These are phyloP conservation scores for Aporophyla lueneburgensis DNA, from an alignment of 2,888 invertebrate species.

Conservation along the genomic window DNA sequence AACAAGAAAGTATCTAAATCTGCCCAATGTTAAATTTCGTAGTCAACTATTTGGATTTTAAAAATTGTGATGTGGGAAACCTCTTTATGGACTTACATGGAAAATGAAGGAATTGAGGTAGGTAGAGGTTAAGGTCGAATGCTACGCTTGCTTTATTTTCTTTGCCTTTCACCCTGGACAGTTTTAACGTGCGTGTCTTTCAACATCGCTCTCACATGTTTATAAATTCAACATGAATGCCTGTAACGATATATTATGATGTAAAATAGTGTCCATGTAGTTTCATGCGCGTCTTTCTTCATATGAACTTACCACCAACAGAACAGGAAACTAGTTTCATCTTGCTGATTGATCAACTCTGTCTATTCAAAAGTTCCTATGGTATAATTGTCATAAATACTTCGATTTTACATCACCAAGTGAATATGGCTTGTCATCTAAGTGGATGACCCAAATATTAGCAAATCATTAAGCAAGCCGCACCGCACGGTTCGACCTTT, in stretches of 20 bases:
- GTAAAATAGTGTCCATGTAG: neutral
- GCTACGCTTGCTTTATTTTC: neutral
- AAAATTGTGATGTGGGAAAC: conserved; percentile 77
- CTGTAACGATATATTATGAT: neutral
- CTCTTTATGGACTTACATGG: conserved; percentile 72
- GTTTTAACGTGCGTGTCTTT: neutral
- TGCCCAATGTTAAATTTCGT: conserved; percentile 70
- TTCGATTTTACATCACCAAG: neutral
- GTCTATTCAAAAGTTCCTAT: neutral
- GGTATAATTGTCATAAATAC: neutral
- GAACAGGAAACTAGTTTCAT: neutral
- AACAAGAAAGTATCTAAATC: conserved; percentile 61
- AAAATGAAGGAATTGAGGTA: conserved; percentile 74
- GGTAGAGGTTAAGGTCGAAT: neutral
- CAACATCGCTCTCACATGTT: neutral
- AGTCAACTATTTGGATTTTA: conserved; percentile 49
- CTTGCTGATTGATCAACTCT: neutral
- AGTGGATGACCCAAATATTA: neutral
- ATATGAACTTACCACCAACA: no score
- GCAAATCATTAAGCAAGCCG: neutral
- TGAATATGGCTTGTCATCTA: neutral
- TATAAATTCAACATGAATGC: neutral
- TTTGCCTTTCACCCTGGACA: neutral
- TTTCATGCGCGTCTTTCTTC: neutral
- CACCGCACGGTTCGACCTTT: neutral